Evolutionary conservation across 2,797 vertebrate genomes (phyloP).

Genomic region (Arctocebus calabarensis): DNA sequence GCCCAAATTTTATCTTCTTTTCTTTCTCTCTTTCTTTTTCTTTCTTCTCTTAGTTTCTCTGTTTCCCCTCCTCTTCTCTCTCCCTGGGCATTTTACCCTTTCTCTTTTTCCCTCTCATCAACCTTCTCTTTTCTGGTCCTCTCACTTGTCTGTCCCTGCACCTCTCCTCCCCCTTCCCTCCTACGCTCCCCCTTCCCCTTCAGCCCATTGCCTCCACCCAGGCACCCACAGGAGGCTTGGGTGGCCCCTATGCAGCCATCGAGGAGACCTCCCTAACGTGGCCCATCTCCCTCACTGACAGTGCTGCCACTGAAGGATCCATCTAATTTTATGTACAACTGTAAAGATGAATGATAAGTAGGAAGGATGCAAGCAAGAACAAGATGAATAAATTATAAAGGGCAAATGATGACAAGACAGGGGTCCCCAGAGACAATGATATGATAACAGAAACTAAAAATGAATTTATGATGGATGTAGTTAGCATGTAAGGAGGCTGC

Average conservation of each 20-base stretch:
- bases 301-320: slow-evolving; percentile 85
- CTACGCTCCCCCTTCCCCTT: slow-evolving; percentile 28
- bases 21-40: neutral
- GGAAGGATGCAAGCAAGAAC: slow-evolving; percentile 89
- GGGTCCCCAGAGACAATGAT: slow-evolving; percentile 88
- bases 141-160: neutral
- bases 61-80: slow-evolving; percentile 6
- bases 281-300: slow-evolving; percentile 82
- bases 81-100: neutral
- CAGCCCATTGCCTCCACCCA: neutral
- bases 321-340: slow-evolving; percentile 91
- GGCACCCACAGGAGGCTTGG: slow-evolving; percentile 80
- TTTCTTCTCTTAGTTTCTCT: neutral
- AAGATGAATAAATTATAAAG: slow-evolving; percentile 93
- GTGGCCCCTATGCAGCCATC: slow-evolving; percentile 54
- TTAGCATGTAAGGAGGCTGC: slow-evolving; percentile 87
- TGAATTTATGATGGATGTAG: slow-evolving; percentile 90
- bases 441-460: slow-evolving; percentile 90
- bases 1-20: neutral
- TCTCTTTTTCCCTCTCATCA: neutral
- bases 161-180: neutral
- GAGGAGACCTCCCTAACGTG: slow-evolving; percentile 77
- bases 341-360: slow-evolving; percentile 92
- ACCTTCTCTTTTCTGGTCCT: neutral
- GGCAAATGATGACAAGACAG: slow-evolving; percentile 90